phyloP scores from a whole-genome alignment of 30 jellyfish, hydroid and myxozoan genomes.

The Mastigias papua region DNA sequence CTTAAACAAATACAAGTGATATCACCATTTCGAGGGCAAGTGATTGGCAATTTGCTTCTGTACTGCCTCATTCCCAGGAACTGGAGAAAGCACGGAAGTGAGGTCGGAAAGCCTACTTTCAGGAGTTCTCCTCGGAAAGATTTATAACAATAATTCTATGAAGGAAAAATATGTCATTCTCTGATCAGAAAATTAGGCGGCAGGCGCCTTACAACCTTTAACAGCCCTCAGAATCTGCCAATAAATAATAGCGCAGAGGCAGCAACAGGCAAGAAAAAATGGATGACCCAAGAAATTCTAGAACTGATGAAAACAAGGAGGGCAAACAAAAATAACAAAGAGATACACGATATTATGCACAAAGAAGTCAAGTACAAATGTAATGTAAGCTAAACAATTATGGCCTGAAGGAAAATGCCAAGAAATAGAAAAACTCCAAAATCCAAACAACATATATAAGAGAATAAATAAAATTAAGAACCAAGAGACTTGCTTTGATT shows the following conservation, averaged over 20 bases:
- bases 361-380: constrained; percentile 27
- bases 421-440: constrained; percentile 41
- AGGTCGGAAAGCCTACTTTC: background rate
- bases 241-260: background rate
- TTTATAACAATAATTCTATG: too few relatives aligned
- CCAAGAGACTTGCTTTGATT: too few relatives aligned
- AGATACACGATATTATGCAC: constrained; percentile 22
- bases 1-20: background rate
- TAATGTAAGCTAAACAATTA: constrained; percentile 23
- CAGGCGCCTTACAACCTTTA: background rate
- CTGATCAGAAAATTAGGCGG: too few relatives aligned
- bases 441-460: too few relatives aligned
- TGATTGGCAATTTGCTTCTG: background rate
- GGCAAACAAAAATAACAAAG: background rate
- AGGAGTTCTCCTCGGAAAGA: too few relatives aligned
- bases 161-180: too few relatives aligned
- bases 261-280: constrained; percentile 31
- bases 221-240: background rate
- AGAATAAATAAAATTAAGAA: too few relatives aligned
- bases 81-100: background rate
- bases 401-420: constrained; percentile 50
- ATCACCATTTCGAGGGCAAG: constrained; percentile 11
- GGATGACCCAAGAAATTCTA: constrained; percentile 56
- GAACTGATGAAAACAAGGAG: constrained; percentile 5
- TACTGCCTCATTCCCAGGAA: background rate